Base-by-base conservation (phyloP, 2,797 vertebrate species). In the Ptychobarbus kaznakovi region DNA sequence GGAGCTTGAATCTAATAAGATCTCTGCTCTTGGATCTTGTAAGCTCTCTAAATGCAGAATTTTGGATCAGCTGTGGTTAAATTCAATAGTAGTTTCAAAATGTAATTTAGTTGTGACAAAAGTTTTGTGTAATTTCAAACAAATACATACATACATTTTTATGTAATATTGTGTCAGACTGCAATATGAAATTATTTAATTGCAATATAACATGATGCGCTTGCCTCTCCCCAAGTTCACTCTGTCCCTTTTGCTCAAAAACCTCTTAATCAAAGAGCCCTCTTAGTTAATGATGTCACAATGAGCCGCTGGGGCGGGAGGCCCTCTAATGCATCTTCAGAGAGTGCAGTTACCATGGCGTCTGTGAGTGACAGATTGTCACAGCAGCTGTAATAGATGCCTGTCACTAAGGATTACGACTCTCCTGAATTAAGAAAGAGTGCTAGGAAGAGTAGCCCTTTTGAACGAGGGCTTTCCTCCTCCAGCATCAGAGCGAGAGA, bases 281-380 rank as follows among this genome's bases (percentile, higher is more conserved):
- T 66, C 74, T 82, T 81, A 46, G 69, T 88, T 83, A 87, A 87
- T 87, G 84, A 86, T 66, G 82, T 86, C 80, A 88, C 80, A 78
- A 77, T 44, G 88, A 85, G 61, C 53, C 11, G 42, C 63, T 81
- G 15, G 20, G 82, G 76, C 61, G 38, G 35, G 61, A 81, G 89
- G 69, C 69, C 56, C 70, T 85, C 81, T 56, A 87, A 88, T 85
- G 78, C 82, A 77, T 63, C 46, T 76, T 51, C 32, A 66, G 70
- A 86, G 87, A 75, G 32, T 74, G 80, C 32, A 44, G 75, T 81
- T 74, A 81, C 82, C 83, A 86, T 86, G 86, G 73, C 8, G 73
- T 35, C 72, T 90, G 73, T 86, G 81, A 89, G 81, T 90, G 88
- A 89, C 89, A 88, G 80, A 80, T 74, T 86, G 82, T 86, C 81